Evolutionary conservation across 92 coral and sea anemone genomes (phyloP).

Genomic region (Zoanthus gigantus): DNA sequence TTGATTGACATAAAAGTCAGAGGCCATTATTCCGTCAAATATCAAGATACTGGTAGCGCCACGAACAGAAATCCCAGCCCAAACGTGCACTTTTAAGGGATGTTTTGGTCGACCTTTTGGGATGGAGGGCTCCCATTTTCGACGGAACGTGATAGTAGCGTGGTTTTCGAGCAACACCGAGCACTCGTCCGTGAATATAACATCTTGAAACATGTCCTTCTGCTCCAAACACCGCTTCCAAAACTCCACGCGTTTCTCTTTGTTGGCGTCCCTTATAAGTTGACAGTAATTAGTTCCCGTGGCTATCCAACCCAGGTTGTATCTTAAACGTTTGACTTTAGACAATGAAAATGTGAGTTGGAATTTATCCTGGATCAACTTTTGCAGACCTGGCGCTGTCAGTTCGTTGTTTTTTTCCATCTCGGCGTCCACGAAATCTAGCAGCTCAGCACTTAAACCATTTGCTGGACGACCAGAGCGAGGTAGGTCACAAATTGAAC

Average conservation of each 20-base stretch:
- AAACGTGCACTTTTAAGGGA: no score
- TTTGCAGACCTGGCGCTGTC: no score
- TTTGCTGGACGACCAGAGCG: slow-evolving; percentile 30
- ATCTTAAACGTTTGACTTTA: slow-evolving; percentile 30
- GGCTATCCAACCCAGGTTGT: slow-evolving; percentile 53
- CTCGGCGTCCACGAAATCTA: background rate
- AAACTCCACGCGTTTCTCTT: slow-evolving; percentile 31
- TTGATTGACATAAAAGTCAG: no score
- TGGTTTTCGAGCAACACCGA: slow-evolving; percentile 40
- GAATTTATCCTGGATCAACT: no score
- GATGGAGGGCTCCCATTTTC: slow-evolving; percentile 44
- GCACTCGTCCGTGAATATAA: slow-evolving; percentile 48
- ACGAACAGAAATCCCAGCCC: no score
- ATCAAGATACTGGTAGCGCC: no score
- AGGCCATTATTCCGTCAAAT: no score
- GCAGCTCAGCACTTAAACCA: slow-evolving; percentile 7
- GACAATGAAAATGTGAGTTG: background rate
- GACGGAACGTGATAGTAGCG: slow-evolving; percentile 23
- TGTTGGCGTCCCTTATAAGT: slow-evolving; percentile 43
- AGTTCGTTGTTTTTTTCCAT: no score
- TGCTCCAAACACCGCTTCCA: slow-evolving; percentile 12
- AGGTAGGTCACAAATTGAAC: slow-evolving; percentile 11
- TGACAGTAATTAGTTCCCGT: slow-evolving; percentile 65
- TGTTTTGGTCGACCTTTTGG: slow-evolving; percentile 10
- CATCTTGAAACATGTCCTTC: slow-evolving; percentile 24